phyloP scores from a whole-genome alignment of 2,113 vertebrate species.

The Labeo catla region DNA sequence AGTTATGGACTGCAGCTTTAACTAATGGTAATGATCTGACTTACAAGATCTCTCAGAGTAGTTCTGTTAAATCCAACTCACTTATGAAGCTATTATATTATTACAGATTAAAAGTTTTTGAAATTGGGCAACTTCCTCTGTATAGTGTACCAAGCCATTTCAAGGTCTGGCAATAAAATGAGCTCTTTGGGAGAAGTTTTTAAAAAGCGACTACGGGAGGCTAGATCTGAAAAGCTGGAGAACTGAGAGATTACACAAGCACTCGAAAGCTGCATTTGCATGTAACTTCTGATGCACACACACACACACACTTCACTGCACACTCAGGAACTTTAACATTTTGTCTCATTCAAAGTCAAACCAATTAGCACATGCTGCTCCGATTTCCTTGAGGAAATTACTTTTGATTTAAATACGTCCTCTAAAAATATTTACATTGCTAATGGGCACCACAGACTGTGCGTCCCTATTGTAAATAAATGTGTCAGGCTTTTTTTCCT shows the following conservation, averaged over 20 bases:
- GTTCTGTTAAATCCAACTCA: constrained; percentile 14
- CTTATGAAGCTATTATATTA: neutral
- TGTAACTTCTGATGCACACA: constrained; percentile 16
- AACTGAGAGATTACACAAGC: constrained; percentile 27
- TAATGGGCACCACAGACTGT: constrained; percentile 55
- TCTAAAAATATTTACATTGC: constrained; percentile 55
- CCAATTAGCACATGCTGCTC: constrained; percentile 51
- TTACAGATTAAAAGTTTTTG: no score
- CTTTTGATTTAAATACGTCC: constrained; percentile 48
- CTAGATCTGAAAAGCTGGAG: constrained; percentile 7
- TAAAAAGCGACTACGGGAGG: neutral
- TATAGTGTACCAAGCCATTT: constrained; percentile 16
- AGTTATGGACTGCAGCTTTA: no score
- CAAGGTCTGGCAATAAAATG: constrained; percentile 10
- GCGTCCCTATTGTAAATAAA: constrained; percentile 54
- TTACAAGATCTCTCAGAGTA: neutral
- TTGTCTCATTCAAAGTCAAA: constrained; percentile 50
- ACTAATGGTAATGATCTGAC: neutral
- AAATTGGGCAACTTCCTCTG: neutral
- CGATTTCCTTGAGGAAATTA: constrained; percentile 33
- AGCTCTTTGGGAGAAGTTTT: constrained; percentile 16
- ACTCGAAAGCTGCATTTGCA: constrained; percentile 32
- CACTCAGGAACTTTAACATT: constrained; percentile 38
- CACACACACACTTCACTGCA: constrained; percentile 5
- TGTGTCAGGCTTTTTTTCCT: constrained; percentile 64